A percentile compares a stretch with the other conserved stretches of the same genome.
Conservation (phyloP, 1,140 invertebrate species). For the Ylistrum balloti region DNA sequence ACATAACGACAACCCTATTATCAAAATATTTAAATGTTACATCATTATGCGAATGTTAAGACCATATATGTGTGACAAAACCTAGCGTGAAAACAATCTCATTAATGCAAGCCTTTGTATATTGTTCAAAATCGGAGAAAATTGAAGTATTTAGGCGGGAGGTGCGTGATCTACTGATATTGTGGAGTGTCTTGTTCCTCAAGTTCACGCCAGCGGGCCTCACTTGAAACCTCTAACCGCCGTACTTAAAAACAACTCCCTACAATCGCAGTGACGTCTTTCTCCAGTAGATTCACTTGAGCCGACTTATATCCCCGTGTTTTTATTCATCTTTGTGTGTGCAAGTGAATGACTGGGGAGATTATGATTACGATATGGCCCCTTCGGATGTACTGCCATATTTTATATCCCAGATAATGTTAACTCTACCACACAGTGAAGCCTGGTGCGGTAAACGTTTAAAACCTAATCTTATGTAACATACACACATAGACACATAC, state of each 20-base stretch:
- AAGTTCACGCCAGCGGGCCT: conserved; percentile 21
- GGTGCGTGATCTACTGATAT: background rate
- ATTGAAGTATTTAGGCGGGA: conserved; percentile 26
- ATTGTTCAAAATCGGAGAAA: conserved; percentile 34
- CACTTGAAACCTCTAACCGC: conserved; percentile 10
- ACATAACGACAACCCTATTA: too few species aligned
- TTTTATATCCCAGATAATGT: conserved; percentile 34
- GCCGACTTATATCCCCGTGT: conserved; percentile 25
- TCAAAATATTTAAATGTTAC: background rate
- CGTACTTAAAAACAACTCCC: background rate
- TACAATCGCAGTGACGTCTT: background rate
- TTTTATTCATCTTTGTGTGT: conserved; percentile 28
- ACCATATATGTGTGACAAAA: background rate
- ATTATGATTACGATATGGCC: conserved; percentile 10
- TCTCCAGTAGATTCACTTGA: background rate
- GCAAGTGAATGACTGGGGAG: background rate
- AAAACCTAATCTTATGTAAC: background rate
- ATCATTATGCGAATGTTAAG: background rate
- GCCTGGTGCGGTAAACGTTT: background rate
- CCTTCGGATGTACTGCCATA: conserved; percentile 21
- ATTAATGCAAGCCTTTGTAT: conserved; percentile 39
- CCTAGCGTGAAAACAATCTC: background rate
- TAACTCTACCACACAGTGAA: background rate
- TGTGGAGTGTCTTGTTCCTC: conserved; percentile 25
- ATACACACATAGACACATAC: background rate